A percentile compares a stretch with the other conserved stretches of the same genome.
Evolutionary conservation across 2,888 invertebrate species (phyloP).

Genomic region (Lasioglossum villosulum): DNA sequence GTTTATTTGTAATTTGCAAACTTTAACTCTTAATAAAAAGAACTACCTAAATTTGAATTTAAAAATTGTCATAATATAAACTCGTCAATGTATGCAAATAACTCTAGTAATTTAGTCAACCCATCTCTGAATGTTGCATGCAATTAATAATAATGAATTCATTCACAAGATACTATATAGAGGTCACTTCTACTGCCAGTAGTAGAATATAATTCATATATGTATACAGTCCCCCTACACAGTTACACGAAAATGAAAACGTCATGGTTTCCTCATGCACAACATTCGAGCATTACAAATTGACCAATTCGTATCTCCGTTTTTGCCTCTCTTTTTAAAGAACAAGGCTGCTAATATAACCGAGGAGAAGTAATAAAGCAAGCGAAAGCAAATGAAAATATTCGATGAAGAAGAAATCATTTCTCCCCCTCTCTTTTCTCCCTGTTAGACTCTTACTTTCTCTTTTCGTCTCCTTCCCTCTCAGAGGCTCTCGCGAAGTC

Average conservation of each 20-base stretch:
- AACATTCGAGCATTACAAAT: slow-evolving; percentile 9
- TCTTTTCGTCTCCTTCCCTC: not conserved
- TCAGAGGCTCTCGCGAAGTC: not conserved
- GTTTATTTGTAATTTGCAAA: not conserved
- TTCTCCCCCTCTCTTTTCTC: not conserved
- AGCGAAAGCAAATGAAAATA: not conserved
- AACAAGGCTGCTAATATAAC: not conserved
- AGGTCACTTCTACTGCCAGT: not conserved
- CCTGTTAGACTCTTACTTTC: not conserved
- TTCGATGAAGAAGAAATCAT: not conserved
- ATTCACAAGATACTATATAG: not conserved
- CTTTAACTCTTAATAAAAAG: not conserved
- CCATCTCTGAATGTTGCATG: too few relatives aligned
- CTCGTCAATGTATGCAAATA: not conserved
- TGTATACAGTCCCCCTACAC: not conserved
- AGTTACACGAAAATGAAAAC: not conserved
- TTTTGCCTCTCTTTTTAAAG: not conserved
- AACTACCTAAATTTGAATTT: not conserved
- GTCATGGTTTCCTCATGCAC: not conserved
- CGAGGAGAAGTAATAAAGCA: slow-evolving; percentile 1
- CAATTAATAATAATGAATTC: not conserved
- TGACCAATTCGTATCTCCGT: not conserved
- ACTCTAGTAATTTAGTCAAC: not conserved
- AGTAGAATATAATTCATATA: too few relatives aligned
- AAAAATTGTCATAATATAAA: not conserved